Percentiles rank a stretch among this genome's conserved stretches.
Evolutionary conservation across 2,888 invertebrate genomes (phyloP).

Genomic region (Acanthacorydalis orientalis): DNA sequence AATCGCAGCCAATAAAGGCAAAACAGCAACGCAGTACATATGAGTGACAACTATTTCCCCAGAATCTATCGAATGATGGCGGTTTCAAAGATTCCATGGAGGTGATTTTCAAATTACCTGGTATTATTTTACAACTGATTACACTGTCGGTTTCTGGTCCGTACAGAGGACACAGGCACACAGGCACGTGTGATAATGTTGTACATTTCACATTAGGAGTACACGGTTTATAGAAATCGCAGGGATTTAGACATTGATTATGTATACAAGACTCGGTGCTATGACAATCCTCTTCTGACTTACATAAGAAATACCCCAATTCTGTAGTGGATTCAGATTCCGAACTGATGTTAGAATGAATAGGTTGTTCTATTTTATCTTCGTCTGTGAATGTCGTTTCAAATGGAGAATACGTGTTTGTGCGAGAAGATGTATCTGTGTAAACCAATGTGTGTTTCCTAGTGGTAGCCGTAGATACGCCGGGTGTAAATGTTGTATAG

Average conservation of each 20-base stretch:
- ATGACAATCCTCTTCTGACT: slow-evolving; percentile 21
- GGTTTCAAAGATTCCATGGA: background rate
- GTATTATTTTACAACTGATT: slow-evolving; percentile 36
- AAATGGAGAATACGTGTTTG: background rate
- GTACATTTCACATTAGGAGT: slow-evolving; percentile 28
- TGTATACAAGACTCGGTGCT: slow-evolving; percentile 30
- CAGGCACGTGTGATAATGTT: slow-evolving; percentile 32
- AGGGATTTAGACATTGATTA: slow-evolving; percentile 33
- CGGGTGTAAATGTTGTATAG: background rate
- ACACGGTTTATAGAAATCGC: slow-evolving; percentile 29
- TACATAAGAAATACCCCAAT: background rate
- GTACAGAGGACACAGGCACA: slow-evolving; percentile 38
- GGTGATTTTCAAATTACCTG: slow-evolving; percentile 33
- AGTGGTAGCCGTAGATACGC: background rate
- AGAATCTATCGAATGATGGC: background rate
- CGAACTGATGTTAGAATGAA: too few species aligned
- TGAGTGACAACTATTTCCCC: background rate
- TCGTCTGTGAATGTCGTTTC: background rate
- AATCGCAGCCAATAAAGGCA: background rate
- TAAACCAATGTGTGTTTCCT: background rate
- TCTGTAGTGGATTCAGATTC: too few species aligned
- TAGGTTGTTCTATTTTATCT: too few species aligned
- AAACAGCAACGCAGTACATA: background rate
- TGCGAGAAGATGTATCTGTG: background rate
- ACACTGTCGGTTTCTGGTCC: slow-evolving; percentile 20